phyloP scores from a whole-genome alignment of 2,113 vertebrate species.

The Anolis sagrei region DNA sequence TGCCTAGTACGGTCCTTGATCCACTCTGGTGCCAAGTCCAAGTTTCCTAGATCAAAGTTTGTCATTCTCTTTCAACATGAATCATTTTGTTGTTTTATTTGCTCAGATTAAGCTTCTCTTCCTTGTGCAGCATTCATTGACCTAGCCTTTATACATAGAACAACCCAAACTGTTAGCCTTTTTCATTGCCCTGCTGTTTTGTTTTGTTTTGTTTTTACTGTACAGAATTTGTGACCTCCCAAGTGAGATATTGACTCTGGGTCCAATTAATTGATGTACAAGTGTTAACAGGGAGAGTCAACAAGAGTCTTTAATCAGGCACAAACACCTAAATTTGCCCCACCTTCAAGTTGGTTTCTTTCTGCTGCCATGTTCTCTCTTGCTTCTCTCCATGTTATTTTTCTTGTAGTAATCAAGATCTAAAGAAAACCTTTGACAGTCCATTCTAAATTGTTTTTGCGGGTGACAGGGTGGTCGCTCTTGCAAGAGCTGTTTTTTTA shows the following conservation, averaged over 20 bases:
- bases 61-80: neutral
- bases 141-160: no score
- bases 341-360: neutral
- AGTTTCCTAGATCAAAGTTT: neutral
- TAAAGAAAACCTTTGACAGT: neutral
- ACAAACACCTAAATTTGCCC: neutral
- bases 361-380: neutral
- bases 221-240: neutral
- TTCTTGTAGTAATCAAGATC: neutral
- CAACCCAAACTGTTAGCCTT: neutral
- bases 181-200: neutral
- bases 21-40: neutral
- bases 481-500: no score
- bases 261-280: neutral
- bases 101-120: neutral
- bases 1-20: neutral
- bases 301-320: neutral
- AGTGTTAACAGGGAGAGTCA: neutral
- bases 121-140: neutral
- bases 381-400: neutral
- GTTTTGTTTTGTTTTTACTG: neutral
- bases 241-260: neutral
- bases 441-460: no score
- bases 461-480: no score
- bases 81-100: neutral